phyloP scores from a whole-genome alignment of 2,797 vertebrate genomes.

The Poecile montanus region DNA sequence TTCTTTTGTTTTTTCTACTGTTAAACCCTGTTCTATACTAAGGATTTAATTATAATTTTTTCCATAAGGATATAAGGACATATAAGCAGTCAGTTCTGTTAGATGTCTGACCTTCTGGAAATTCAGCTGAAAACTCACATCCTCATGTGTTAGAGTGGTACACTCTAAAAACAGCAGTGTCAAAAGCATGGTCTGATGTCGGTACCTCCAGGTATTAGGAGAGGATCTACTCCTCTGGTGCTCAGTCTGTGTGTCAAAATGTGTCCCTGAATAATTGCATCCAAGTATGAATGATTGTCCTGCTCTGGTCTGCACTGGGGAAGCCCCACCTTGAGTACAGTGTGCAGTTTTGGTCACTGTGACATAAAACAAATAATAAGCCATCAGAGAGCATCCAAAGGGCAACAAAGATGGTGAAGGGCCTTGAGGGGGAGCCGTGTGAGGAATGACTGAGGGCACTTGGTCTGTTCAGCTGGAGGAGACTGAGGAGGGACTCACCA shows the following conservation, averaged over 20 bases:
- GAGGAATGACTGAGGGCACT: background rate
- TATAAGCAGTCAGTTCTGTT: background rate
- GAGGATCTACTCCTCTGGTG: background rate
- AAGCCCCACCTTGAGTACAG: background rate
- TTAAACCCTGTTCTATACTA: background rate
- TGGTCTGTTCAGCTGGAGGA: background rate
- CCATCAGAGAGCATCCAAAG: background rate
- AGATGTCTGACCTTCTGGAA: background rate
- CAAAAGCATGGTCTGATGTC: background rate
- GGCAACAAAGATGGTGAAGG: background rate
- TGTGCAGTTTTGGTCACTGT: background rate
- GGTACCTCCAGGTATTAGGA: background rate
- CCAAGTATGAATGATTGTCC: background rate
- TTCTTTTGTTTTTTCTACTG: background rate
- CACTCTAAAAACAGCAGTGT: background rate
- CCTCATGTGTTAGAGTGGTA: background rate
- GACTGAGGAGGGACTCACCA: background rate
- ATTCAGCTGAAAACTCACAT: background rate
- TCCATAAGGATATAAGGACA: background rate
- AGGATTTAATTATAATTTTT: background rate
- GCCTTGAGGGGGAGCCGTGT: rapidly evolving
- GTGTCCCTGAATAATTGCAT: background rate
- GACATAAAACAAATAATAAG: background rate
- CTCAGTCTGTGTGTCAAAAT: background rate
- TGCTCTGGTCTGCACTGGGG: background rate